Evolutionary conservation across 2,888 invertebrate genomes (phyloP).

Genomic region (Drosophila kokeensis): DNA sequence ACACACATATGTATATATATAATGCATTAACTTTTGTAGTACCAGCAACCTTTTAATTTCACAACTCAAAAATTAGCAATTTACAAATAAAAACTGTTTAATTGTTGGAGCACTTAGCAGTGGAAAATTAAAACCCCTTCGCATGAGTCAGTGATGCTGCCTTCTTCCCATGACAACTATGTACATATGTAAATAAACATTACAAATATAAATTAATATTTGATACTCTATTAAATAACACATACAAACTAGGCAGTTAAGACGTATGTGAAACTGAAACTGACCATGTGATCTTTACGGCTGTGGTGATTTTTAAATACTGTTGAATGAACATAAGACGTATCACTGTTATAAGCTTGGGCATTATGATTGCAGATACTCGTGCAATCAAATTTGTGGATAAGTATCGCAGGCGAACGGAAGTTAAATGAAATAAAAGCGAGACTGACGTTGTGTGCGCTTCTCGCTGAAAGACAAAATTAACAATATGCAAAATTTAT

Average conservation of each 20-base stretch:
- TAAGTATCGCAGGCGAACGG: constrained; percentile 38
- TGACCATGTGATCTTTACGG: neutral
- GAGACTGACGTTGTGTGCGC: constrained; percentile 32
- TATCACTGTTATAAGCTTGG: neutral
- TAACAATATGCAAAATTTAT: constrained; percentile 83
- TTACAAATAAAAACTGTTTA: constrained; percentile 23
- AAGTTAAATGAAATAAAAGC: constrained; percentile 71
- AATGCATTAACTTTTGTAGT: constrained; percentile 13
- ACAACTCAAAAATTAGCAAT: constrained; percentile 29
- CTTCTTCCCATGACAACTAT: neutral
- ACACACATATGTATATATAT: constrained; percentile 18
- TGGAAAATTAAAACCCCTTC: neutral
- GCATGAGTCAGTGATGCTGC: neutral
- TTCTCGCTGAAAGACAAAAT: constrained; percentile 72
- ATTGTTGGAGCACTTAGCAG: constrained; percentile 17
- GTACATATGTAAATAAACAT: too few species aligned
- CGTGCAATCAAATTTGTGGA: constrained; percentile 33
- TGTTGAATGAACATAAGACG: constrained; percentile 3
- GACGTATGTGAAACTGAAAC: neutral
- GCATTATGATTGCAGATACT: constrained; percentile 10
- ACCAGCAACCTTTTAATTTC: constrained; percentile 35
- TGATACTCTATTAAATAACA: neutral
- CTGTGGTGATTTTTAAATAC: neutral
- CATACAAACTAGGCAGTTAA: neutral
- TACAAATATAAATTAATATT: neutral